Evolutionary conservation across 1,140 invertebrate genomes (phyloP).

Genomic region (Daktulosphaira vitifoliae): DNA sequence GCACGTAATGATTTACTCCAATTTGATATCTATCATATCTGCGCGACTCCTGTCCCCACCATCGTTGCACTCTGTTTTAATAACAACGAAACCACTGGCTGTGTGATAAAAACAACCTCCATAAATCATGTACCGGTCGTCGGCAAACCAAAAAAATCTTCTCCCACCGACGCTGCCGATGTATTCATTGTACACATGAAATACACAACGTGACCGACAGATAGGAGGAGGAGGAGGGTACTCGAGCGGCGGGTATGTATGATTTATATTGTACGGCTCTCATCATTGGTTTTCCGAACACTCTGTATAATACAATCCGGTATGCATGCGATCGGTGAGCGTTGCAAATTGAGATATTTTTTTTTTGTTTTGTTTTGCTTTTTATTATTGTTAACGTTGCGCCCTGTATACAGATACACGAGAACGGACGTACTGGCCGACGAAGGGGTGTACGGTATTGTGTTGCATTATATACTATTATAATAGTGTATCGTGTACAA

Average conservation of each 20-base stretch:
- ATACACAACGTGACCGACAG: not conserved
- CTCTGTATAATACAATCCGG: too few species aligned
- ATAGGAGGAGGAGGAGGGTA: too few species aligned
- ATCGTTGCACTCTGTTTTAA: not conserved
- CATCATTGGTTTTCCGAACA: constrained; percentile 19
- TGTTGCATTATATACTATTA: too few species aligned
- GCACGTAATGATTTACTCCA: constrained; percentile 31
- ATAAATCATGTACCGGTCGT: constrained; percentile 23
- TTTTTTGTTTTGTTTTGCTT: not conserved
- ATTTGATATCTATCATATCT: constrained; percentile 20
- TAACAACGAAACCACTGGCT: constrained; percentile 24
- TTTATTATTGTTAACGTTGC: not conserved
- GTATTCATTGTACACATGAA: too few species aligned
- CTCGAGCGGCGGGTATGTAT: not conserved
- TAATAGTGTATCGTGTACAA: not conserved
- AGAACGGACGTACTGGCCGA: not conserved
- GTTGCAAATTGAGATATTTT: constrained; percentile 30
- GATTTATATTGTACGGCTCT: constrained; percentile 13
- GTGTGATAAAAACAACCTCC: constrained; percentile 31
- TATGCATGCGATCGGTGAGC: not conserved
- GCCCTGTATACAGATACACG: constrained; percentile 3
- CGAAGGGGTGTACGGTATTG: constrained; percentile 11
- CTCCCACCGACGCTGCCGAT: not conserved
- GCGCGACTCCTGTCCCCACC: not conserved
- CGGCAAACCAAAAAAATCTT: constrained; percentile 9